A percentile compares a stretch with the other conserved stretches of the same genome.
phyloP scores from a whole-genome alignment of 2,797 vertebrate genomes.

The Sus cebifrons region DNA sequence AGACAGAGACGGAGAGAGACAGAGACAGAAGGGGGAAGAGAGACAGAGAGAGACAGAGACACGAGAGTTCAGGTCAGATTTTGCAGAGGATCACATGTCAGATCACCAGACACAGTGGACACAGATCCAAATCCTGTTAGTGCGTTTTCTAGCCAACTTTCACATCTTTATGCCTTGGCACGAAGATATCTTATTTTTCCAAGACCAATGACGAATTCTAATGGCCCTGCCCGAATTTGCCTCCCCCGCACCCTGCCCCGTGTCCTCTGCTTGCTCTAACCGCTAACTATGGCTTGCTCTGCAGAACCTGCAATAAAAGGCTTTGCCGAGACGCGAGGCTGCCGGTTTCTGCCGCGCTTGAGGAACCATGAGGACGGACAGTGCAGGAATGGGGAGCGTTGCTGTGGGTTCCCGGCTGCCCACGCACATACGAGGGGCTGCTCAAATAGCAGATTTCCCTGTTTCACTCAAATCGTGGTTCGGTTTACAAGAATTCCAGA shows the following conservation, averaged over 20 bases:
- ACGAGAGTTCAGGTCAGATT: no score
- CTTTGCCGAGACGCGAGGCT: no score
- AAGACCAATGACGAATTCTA: fast-evolving
- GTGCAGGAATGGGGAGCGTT: not conserved
- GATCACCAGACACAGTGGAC: fast-evolving
- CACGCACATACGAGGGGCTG: not conserved
- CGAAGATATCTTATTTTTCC: not conserved
- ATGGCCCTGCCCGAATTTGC: fast-evolving
- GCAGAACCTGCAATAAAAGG: not conserved
- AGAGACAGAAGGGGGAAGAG: no score
- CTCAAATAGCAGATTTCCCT: not conserved
- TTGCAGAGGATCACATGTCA: fast-evolving
- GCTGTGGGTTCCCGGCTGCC: not conserved
- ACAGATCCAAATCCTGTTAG: not conserved
- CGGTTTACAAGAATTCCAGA: not conserved
- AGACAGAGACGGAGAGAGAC: no score
- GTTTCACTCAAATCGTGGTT: not conserved
- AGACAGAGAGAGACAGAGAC: not conserved
- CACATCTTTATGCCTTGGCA: not conserved
- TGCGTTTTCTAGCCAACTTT: not conserved
- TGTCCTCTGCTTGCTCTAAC: not conserved
- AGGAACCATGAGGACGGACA: not conserved
- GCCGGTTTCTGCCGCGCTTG: not conserved
- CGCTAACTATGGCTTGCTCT: not conserved
- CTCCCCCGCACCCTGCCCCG: no score